Conservation (phyloP, 2,888 invertebrate genomes). For the Amphipyra berbera region DNA sequence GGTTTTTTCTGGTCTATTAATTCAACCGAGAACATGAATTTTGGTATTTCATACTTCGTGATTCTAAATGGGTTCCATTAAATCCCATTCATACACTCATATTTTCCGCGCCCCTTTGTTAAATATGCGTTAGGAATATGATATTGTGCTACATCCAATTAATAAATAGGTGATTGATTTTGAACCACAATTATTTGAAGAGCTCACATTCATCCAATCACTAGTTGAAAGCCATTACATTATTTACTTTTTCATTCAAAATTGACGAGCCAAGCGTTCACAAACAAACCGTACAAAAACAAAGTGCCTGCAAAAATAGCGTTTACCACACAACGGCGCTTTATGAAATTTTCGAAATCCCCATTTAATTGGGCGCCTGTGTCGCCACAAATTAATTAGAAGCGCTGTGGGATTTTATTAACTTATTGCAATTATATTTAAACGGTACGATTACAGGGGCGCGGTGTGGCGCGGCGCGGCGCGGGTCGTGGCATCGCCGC, state of each 20-base stretch:
- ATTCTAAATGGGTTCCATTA: conserved; percentile 63
- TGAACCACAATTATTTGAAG: conserved; percentile 53
- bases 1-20: conserved; percentile 73
- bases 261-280: conserved; percentile 62
- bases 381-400: conserved; percentile 86
- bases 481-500: conserved; percentile 63
- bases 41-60: conserved; percentile 67
- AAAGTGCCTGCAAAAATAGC: conserved; percentile 69
- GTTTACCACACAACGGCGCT: conserved; percentile 68
- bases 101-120: conserved; percentile 25
- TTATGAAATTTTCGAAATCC: conserved; percentile 80
- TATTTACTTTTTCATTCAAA: conserved; percentile 66
- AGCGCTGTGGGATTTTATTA: conserved; percentile 83
- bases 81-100: conserved; percentile 32
- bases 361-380: conserved; percentile 81
- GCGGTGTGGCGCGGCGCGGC: conserved; percentile 61
- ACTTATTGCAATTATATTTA: conserved; percentile 88
- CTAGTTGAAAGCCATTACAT: conserved; percentile 66
- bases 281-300: conserved; percentile 70
- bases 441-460: conserved; percentile 78
- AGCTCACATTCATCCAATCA: conserved; percentile 62
- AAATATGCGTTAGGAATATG: conserved; percentile 12
- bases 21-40: conserved; percentile 65
- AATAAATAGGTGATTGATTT: conserved; percentile 37
- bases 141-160: conserved; percentile 22